phyloP scores from a whole-genome alignment of 2,797 vertebrate species.

The Austrolebias charrua region DNA sequence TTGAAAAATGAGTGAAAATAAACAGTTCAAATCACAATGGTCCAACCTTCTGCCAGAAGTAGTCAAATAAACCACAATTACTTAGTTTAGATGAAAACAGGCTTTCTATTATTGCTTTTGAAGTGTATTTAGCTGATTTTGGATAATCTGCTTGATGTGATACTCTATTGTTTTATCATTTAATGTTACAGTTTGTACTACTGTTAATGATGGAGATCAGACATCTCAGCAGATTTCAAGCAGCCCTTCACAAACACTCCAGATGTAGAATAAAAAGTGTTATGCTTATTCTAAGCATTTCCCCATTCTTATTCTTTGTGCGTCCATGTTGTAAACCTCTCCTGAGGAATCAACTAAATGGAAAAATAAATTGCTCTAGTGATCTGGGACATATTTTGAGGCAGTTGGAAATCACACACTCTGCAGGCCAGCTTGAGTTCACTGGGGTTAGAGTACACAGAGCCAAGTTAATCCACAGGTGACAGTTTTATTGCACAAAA shows the following conservation, averaged over 20 bases:
- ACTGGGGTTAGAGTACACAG: conserved; percentile 13
- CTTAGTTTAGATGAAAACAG: conserved; percentile 28
- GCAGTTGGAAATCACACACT: conserved; percentile 43
- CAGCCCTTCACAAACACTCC: conserved; percentile 15
- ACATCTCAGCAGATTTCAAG: conserved; percentile 35
- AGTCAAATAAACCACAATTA: conserved; percentile 23
- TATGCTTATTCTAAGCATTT: conserved; percentile 31
- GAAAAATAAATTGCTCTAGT: conserved; percentile 23
- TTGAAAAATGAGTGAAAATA: conserved; percentile 41
- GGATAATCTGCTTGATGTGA: conserved; percentile 35
- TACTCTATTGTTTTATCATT: conserved; percentile 11
- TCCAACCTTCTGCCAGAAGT: conserved; percentile 34
- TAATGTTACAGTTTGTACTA: conserved; percentile 18
- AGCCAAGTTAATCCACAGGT: conserved; percentile 23
- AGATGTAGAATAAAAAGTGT: conserved; percentile 10
- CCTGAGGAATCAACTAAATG: conserved; percentile 12
- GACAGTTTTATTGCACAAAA: background rate
- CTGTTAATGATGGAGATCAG: conserved; percentile 56
- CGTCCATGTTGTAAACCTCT: conserved; percentile 13
- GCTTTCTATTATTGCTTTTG: conserved; percentile 36
- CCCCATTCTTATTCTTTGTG: conserved; percentile 1
- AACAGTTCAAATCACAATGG: conserved; percentile 34
- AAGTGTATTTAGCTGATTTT: conserved; percentile 20
- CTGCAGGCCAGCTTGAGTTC: conserved; percentile 21
- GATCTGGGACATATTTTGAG: conserved; percentile 42